Base-by-base conservation (phyloP, 2,113 vertebrate genomes). In the Naja naja region DNA sequence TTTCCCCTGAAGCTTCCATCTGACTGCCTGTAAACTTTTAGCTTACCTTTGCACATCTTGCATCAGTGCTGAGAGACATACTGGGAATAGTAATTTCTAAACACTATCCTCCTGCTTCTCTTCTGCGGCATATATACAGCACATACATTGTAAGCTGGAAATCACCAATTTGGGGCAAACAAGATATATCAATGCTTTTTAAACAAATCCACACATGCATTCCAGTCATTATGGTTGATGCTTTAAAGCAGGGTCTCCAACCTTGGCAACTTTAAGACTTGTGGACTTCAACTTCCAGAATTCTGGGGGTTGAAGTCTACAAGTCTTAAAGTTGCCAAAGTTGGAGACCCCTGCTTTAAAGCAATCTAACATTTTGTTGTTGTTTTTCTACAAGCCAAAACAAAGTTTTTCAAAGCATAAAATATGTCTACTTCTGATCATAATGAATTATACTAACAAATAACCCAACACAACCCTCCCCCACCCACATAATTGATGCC, bases 1-100 rank as follows among this genome's bases (percentile, higher is more conserved):
- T 10, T 22, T 94, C 56, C 85, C 94, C 96, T 93, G 88, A 94
- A 95, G 89, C 87, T 23, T 87, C 91, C 56, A 56, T 64, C 85
- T 0, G 89, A 20, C 39, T 90, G 60, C 34, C 86, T 81, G 90
- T 27, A 30, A 8, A 85, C 10, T 89, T 89, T 91, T 47, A 56
- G 92, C 91, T 91, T 64, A 34, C 58, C 93, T 85, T 39, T 60
- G 22, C 5, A n/a, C 88, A 89, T 91, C 47, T 86, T 96, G 16
- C 92, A 93, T 89, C 45, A 58, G 47, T 81, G 85, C 39, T 53
- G 30, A 92, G 87, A 45, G 6, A 22, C 20, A 16, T 53, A 85
- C 86, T 54, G 88, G 92, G 60, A 90, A 69, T 27, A 20, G 0
- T 20, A 18, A 69, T 49, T 22, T 45, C 1, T 0, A 52, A 90